A percentile compares a stretch with the other conserved stretches of the same genome.
Evolutionary conservation across 1,140 invertebrate species (phyloP).

Genomic region (Oedothorax gibbosus): DNA sequence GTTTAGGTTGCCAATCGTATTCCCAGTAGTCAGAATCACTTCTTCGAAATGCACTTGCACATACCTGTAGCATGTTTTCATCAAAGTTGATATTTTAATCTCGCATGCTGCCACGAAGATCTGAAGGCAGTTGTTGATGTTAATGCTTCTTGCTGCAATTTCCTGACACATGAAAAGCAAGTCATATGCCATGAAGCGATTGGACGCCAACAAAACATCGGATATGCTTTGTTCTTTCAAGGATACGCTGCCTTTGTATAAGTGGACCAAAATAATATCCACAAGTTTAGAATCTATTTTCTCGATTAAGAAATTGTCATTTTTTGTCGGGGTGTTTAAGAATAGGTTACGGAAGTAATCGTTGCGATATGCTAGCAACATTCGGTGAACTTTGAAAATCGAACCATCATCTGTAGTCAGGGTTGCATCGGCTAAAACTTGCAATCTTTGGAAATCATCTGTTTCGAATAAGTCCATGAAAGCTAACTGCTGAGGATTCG

Average conservation of each 20-base stretch:
- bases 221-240: not conserved
- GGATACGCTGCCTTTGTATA: not conserved
- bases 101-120: not conserved
- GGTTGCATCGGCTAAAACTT: not conserved
- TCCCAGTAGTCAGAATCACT: not conserved
- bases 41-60: slow-evolving; percentile 16
- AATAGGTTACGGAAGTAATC: not conserved
- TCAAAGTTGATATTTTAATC: not conserved
- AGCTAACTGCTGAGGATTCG: not conserved
- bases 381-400: not conserved
- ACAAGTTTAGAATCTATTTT: not conserved
- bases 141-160: not conserved
- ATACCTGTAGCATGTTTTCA: not conserved
- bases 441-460: not conserved
- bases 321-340: not conserved
- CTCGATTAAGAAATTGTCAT: not conserved
- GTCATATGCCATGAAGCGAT: not conserved
- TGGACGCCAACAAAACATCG: not conserved
- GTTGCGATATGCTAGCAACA: slow-evolving; percentile 8
- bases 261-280: not conserved
- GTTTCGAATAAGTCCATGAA: not conserved
- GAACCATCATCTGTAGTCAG: not conserved
- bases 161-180: not conserved
- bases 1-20: not conserved
- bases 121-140: not conserved